phyloP scores from a whole-genome alignment of 2,797 vertebrate genomes.

The Pygocentrus nattereri region DNA sequence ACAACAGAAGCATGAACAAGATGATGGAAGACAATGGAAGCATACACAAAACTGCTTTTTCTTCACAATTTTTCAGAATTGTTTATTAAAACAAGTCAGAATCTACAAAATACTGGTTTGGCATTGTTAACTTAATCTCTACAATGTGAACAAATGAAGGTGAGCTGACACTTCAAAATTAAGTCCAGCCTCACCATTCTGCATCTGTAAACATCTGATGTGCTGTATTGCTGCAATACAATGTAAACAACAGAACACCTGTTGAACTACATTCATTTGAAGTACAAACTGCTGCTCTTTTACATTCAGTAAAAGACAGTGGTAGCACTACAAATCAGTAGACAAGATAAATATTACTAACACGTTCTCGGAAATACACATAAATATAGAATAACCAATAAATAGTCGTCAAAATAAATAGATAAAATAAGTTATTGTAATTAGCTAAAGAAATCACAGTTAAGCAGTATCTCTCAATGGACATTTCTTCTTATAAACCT shows the following conservation, averaged over 20 bases:
- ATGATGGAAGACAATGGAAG: too few relatives aligned
- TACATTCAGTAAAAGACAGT: neutral
- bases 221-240: slow-evolving; percentile 58
- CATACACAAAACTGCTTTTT: neutral
- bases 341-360: slow-evolving; percentile 23
- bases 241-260: neutral
- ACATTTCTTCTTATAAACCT: too few relatives aligned
- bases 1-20: too few relatives aligned
- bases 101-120: neutral
- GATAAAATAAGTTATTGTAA: slow-evolving; percentile 12
- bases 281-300: slow-evolving; percentile 28
- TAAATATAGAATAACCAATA: slow-evolving; percentile 14
- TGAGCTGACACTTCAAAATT: slow-evolving; percentile 2
- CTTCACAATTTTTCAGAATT: neutral
- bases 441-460: neutral
- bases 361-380: neutral
- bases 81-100: neutral
- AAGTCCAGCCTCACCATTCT: neutral
- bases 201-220: neutral
- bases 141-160: slow-evolving; percentile 4
- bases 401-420: slow-evolving; percentile 20
- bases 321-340: neutral
- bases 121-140: neutral
- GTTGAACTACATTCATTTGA: slow-evolving; percentile 18
- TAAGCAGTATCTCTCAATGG: too few relatives aligned